A percentile compares a stretch with the other conserved stretches of the same genome.
phyloP scores from a whole-genome alignment of 2,113 vertebrate genomes.

The Coregonus clupeaformis region DNA sequence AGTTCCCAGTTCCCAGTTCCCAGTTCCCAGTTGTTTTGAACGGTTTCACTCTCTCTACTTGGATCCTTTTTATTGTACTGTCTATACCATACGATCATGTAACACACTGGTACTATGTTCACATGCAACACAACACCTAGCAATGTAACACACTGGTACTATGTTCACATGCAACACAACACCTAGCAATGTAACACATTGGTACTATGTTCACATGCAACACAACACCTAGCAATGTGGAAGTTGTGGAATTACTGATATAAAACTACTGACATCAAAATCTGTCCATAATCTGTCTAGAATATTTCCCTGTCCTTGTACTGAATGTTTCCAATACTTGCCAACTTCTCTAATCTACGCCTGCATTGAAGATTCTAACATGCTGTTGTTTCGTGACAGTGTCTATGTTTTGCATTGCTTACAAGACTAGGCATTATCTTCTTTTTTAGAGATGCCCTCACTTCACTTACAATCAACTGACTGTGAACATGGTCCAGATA shows the following conservation, averaged over 20 bases:
- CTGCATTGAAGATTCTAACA: not conserved
- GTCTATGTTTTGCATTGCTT: constrained; percentile 48
- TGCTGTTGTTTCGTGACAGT: constrained; percentile 17
- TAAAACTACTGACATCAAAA: no score
- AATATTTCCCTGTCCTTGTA: not conserved
- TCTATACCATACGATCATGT: no score
- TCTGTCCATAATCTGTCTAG: not conserved
- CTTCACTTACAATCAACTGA: constrained; percentile 52
- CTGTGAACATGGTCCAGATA: constrained; percentile 47
- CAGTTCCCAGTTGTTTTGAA: no score
- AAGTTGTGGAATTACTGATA: not conserved
- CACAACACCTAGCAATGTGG: not conserved
- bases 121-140: no score
- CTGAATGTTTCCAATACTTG: not conserved
- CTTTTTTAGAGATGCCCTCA: constrained; percentile 51
- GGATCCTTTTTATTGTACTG: no score
- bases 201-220: not conserved
- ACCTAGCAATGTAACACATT: not conserved
- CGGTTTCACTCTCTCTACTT: no score
- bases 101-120: no score
- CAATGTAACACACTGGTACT: not conserved
- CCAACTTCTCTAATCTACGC: no score
- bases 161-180: not conserved
- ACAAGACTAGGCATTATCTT: constrained; percentile 61
- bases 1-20: no score